phyloP scores from a whole-genome alignment of 2,113 vertebrate species.

The Pseudolaguvia tuberculata region DNA sequence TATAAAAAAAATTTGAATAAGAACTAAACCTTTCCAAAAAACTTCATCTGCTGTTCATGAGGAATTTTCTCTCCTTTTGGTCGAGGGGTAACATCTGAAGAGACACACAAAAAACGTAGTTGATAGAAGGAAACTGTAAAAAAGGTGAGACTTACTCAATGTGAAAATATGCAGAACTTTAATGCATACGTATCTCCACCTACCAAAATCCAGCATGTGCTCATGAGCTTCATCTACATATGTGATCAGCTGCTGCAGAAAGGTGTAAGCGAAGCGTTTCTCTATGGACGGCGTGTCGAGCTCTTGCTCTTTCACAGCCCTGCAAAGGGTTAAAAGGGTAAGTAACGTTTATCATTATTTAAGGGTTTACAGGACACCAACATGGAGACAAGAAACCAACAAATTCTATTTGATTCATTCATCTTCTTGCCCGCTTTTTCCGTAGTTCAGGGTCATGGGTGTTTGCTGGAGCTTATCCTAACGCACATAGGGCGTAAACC shows the following conservation, averaged over 20 bases:
- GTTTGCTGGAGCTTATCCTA: too few species aligned
- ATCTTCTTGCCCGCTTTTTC: too few species aligned
- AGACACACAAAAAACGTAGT: not conserved
- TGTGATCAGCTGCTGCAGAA: constrained; percentile 89
- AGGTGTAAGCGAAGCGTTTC: constrained; percentile 92
- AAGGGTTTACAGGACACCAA: not conserved
- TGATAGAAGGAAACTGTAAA: not conserved
- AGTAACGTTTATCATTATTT: not conserved
- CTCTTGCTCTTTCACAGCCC: constrained; percentile 85
- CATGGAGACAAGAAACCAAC: not conserved
- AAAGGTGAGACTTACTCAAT: not conserved
- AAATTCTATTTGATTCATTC: not conserved
- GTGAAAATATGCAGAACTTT: not conserved
- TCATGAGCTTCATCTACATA: constrained; percentile 90
- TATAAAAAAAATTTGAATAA: not conserved
- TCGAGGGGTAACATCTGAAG: constrained; percentile 76
- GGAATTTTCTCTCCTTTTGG: constrained; percentile 81
- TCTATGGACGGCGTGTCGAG: constrained; percentile 91
- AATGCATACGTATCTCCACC: not conserved
- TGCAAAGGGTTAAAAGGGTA: constrained; percentile 51
- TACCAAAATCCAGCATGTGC: constrained; percentile 91
- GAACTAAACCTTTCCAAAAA: constrained; percentile 84
- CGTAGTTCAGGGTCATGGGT: too few species aligned
- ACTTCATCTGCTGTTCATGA: constrained; percentile 94
- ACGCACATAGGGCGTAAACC: too few species aligned